These are phyloP conservation scores for Aradophagus sp. DNA, from an alignment of 1,140 invertebrate genomes.

Conservation along the genomic window DNA sequence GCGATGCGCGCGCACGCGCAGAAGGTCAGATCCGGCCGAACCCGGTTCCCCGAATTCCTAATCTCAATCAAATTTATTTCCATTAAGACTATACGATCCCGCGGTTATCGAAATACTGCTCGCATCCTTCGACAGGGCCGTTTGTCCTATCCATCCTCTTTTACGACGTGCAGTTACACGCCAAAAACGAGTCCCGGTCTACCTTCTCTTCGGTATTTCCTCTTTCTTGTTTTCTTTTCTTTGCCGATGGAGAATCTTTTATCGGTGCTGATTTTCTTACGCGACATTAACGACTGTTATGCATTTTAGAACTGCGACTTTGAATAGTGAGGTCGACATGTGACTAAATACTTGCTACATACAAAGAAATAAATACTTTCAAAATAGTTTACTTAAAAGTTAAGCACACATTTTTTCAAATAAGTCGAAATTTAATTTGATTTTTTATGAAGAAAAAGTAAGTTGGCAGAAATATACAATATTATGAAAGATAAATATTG, in stretches of 20 bases:
- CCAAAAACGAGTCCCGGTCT: slow-evolving; percentile 24
- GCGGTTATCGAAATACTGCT: slow-evolving; percentile 57
- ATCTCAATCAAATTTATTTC: slow-evolving; percentile 75
- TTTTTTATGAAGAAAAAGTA: too few relatives aligned
- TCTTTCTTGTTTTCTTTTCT: too few relatives aligned
- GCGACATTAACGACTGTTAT: slow-evolving; percentile 21
- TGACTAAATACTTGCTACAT: too few relatives aligned
- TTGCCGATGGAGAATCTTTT: slow-evolving; percentile 9
- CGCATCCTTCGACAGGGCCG: slow-evolving; percentile 55
- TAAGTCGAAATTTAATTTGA: too few relatives aligned
- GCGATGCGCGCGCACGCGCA: too few relatives aligned
- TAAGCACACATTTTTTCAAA: too few relatives aligned
- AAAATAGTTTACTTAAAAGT: too few relatives aligned
- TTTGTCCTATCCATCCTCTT: slow-evolving; percentile 56
- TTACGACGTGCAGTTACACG: slow-evolving; percentile 48
- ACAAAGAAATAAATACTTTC: too few relatives aligned
- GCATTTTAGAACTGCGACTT: slow-evolving; percentile 1
- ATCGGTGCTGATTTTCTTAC: slow-evolving; percentile 22
- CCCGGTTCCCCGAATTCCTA: slow-evolving; percentile 70
- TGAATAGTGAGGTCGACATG: not conserved
- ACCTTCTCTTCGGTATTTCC: not conserved
- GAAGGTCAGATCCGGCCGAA: slow-evolving; percentile 63
- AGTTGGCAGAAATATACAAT: too few relatives aligned
- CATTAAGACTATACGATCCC: slow-evolving; percentile 60
- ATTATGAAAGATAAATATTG: too few relatives aligned